Base-by-base conservation (phyloP, 2,797 vertebrate species). In the Moxostoma hubbsi region DNA sequence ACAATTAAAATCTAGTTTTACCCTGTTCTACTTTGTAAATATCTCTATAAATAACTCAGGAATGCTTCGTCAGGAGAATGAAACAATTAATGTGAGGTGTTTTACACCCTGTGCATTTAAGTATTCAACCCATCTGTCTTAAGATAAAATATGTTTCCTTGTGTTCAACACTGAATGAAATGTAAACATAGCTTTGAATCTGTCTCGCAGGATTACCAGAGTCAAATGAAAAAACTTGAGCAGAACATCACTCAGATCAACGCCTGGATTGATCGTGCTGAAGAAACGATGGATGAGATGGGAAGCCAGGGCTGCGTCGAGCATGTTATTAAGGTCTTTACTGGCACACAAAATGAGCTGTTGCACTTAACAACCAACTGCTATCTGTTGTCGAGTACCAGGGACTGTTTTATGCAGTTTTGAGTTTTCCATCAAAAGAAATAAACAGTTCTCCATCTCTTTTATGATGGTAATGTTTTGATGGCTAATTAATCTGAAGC, bases 211-310 rank as follows among this genome's bases (percentile, higher is more conserved):
- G 96, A 98, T 90, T 99, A 98, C 92, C 96, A 98, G 92, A 95
- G 92, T 85, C 96, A 96, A 87, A 96, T 98, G 95, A 95, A 95
- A 85, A 95, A 89, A 84, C 94, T 99, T 90, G 94, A 98, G 84
- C 92, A 96, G 93, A 93, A 94, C 87, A 91, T 98, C 76, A 89
- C 94, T 90, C 93, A 96, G 85, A 95, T 97, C 92, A 96, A 95
- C 71, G 87, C 90, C 83, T 99, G 97, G 98, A 96, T 98, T 58
- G 91, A 95, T 84, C 94, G 91, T 85, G 92, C 96, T 9, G 96
- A 98, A 89, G 92, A 87, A 78, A 93, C 95, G 83, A 92, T 99
- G 92, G 94, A 97, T 80, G 94, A 96, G 86, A 93, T 94, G 64
- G 94, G 97, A 82, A 92, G 91, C 81, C 94, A 95, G 89, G 96